Evolutionary conservation across 2,113 vertebrate genomes (phyloP).

Genomic region (Nerophis lumbriciformis): DNA sequence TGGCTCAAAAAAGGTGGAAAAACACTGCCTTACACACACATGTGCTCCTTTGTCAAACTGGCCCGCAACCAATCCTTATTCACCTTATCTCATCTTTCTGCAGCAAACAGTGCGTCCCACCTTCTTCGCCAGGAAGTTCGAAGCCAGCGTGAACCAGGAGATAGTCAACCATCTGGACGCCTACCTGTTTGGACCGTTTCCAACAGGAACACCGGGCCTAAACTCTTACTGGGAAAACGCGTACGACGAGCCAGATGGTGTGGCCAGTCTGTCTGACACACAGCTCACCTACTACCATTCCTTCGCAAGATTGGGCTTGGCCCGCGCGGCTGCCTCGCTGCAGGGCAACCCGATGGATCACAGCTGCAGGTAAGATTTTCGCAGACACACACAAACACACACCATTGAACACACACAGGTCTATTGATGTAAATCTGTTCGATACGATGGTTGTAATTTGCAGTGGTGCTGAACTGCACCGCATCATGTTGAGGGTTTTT

Average conservation of each 20-base stretch:
- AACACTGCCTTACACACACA: slow-evolving; percentile 4
- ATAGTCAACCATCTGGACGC: slow-evolving; percentile 91
- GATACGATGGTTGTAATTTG: neutral
- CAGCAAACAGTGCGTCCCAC: slow-evolving; percentile 95
- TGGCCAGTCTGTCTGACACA: slow-evolving; percentile 80
- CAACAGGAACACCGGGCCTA: slow-evolving; percentile 78
- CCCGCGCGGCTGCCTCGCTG: slow-evolving; percentile 72
- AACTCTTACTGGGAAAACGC: slow-evolving; percentile 92
- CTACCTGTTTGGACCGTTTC: slow-evolving; percentile 86
- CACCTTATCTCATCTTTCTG: slow-evolving; percentile 29
- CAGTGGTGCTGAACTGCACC: neutral
- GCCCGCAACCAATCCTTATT: slow-evolving; percentile 32
- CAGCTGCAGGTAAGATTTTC: slow-evolving; percentile 83
- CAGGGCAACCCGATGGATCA: slow-evolving; percentile 76
- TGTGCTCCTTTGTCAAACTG: slow-evolving; percentile 28
- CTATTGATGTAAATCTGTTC: neutral
- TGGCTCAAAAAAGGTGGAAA: no score
- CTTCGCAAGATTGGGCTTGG: slow-evolving; percentile 84
- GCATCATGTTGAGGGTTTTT: no score
- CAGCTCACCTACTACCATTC: slow-evolving; percentile 87
- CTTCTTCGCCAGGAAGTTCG: slow-evolving; percentile 97
- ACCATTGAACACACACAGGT: neutral
- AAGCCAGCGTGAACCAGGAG: slow-evolving; percentile 95
- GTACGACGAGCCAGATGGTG: slow-evolving; percentile 85
- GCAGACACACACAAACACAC: neutral